Evolutionary conservation across 2,888 invertebrate genomes (phyloP), one percentile per base, ranked within the genome.

Genomic region (Mycogona germanica): DNA sequence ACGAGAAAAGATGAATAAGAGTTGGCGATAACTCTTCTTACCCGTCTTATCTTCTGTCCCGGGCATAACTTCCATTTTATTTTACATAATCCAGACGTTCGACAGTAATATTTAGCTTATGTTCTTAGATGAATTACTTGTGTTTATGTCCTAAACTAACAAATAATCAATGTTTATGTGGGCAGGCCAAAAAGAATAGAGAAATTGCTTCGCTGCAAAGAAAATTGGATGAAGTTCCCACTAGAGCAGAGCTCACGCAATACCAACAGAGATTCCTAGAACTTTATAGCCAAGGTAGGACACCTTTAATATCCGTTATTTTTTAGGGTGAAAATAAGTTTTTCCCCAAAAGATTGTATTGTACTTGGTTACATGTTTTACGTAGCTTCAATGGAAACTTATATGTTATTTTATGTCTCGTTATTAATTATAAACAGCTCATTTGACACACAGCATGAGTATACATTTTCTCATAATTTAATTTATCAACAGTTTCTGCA

Each of bases 241-340:
- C 88, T 30, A 78, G 92, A 56, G 87, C 89, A 0, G 97, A 98
- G 68, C 73, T 97, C 51, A 79, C 87, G 51, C 97, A 98, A 67
- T 97, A 98, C 69, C 95, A 97, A 68, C 79, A 87, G 64, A 76
- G 97, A 62, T 97, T 98, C 70, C 78, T 96, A 64, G 97, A 97
- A 72, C 77, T 97, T 7, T 95, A 95, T 67, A 91, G 92, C 73
- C 93, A 75, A 66, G 68, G 74, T 74, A 32, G 2, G 4, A 51
- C 23, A 9, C 59, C 47, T 62, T 58, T 26, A 49, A 54, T 17
- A n/a, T n/a, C n/a, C n/a, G n/a, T n/a, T n/a, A n/a, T n/a, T n/a
- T n/a, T n/a, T n/a, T n/a, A n/a, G n/a, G n/a, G n/a, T n/a, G n/a
- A n/a, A n/a, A n/a, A n/a, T n/a, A n/a, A n/a, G n/a, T n/a, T n/a